Evolutionary conservation across 2,888 invertebrate species (phyloP).

Genomic region (Sepiola atlantica): DNA sequence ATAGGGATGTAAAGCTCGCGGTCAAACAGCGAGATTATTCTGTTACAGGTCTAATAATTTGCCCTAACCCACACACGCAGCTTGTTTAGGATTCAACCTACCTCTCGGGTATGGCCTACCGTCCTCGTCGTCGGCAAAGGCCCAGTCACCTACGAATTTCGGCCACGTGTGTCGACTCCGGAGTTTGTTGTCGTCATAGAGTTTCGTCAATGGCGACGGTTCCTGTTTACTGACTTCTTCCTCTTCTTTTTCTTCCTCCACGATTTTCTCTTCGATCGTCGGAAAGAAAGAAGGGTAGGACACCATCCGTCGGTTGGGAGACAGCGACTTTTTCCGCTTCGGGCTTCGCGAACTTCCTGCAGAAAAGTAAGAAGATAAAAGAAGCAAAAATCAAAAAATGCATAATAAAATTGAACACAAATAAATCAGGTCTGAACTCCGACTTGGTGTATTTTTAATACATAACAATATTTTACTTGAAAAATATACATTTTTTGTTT

Average conservation of each 20-base stretch:
- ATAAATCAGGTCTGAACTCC: too few relatives aligned
- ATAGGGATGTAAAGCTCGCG: too few relatives aligned
- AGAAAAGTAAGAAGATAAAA: neutral
- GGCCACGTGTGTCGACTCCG: conserved; percentile 61
- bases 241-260: conserved; percentile 78
- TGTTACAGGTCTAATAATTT: too few relatives aligned
- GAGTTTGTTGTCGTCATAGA: conserved; percentile 63
- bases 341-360: conserved; percentile 44
- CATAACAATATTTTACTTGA: too few relatives aligned
- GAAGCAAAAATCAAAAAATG: neutral
- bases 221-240: conserved; percentile 56
- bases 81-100: neutral
- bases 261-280: conserved; percentile 59
- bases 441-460: neutral
- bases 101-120: conserved; percentile 15
- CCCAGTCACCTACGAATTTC: conserved; percentile 61
- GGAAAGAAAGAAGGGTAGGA: conserved; percentile 61
- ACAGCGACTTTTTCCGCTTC: conserved; percentile 48
- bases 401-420: too few relatives aligned
- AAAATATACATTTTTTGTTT: too few relatives aligned
- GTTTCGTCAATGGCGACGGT: conserved; percentile 65
- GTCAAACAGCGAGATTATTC: too few relatives aligned
- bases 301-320: conserved; percentile 55
- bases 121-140: conserved; percentile 54
- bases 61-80: neutral